These are phyloP conservation scores for Notamacropus eugenii DNA, from an alignment of 2,797 vertebrate genomes.

Conservation along the genomic window DNA sequence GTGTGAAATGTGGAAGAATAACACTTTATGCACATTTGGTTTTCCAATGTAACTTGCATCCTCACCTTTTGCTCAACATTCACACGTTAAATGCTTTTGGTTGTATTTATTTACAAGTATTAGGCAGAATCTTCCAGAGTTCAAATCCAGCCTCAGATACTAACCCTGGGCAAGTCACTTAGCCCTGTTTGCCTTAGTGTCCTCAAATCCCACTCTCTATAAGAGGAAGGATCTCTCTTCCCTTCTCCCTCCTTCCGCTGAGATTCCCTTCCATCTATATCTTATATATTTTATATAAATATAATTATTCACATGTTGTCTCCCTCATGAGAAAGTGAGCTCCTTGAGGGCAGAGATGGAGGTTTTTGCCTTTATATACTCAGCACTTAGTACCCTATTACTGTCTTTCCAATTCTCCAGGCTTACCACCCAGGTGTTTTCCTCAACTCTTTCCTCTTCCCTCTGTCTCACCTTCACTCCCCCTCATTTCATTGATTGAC, in stretches of 20 bases:
- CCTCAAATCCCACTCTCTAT: neutral
- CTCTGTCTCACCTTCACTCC: neutral
- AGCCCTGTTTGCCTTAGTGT: neutral
- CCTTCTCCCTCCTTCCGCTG: neutral
- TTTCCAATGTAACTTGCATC: slow-evolving; percentile 25
- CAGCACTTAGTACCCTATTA: neutral
- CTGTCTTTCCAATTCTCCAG: too few relatives aligned
- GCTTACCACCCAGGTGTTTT: neutral
- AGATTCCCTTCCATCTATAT: neutral
- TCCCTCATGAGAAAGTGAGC: neutral
- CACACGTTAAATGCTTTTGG: neutral
- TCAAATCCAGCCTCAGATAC: neutral
- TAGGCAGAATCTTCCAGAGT: slow-evolving; percentile 7
- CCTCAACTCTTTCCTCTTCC: neutral
- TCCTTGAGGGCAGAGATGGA: neutral
- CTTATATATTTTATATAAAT: neutral
- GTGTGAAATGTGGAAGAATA: neutral
- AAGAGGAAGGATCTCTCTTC: neutral
- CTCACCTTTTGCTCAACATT: slow-evolving; percentile 14
- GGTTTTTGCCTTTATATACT: neutral
- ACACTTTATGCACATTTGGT: slow-evolving; percentile 6
- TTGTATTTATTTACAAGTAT: neutral
- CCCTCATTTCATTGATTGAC: neutral
- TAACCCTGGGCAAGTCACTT: neutral
- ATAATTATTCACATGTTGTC: neutral